phyloP scores from a whole-genome alignment of 2,113 vertebrate species.

The Ovibos moschatus region DNA sequence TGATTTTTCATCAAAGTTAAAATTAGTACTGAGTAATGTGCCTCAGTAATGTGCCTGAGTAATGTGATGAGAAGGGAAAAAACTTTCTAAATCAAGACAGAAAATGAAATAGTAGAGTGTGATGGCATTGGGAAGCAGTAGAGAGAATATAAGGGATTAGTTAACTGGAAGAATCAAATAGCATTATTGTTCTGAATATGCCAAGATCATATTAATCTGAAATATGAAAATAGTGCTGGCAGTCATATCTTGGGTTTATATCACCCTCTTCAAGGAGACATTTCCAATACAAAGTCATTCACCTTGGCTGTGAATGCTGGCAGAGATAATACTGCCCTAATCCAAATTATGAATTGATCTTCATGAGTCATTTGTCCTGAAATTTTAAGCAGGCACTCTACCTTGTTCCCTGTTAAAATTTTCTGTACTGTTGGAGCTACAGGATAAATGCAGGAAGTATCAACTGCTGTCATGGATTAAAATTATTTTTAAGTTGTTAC shows the following conservation, averaged over 20 bases:
- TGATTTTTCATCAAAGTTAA: slow-evolving; percentile 33
- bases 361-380: slow-evolving; percentile 4
- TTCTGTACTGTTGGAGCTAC: background rate
- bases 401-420: background rate
- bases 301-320: background rate
- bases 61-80: background rate
- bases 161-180: background rate
- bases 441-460: background rate
- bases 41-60: background rate
- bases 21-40: slow-evolving; percentile 23
- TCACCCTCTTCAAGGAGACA: background rate
- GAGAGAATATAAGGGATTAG: background rate
- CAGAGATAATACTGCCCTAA: background rate
- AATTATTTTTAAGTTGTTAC: background rate
- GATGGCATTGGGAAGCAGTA: background rate
- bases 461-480: background rate
- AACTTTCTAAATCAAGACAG: background rate
- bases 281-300: background rate
- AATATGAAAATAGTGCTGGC: background rate
- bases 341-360: slow-evolving; percentile 39
- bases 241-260: background rate
- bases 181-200: background rate
- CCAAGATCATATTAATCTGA: background rate
- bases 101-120: background rate
- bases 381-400: background rate